Evolutionary conservation across 2,888 invertebrate genomes (phyloP), one percentile per base, ranked within the genome.

Genomic region (Caenorhabditis afra): DNA sequence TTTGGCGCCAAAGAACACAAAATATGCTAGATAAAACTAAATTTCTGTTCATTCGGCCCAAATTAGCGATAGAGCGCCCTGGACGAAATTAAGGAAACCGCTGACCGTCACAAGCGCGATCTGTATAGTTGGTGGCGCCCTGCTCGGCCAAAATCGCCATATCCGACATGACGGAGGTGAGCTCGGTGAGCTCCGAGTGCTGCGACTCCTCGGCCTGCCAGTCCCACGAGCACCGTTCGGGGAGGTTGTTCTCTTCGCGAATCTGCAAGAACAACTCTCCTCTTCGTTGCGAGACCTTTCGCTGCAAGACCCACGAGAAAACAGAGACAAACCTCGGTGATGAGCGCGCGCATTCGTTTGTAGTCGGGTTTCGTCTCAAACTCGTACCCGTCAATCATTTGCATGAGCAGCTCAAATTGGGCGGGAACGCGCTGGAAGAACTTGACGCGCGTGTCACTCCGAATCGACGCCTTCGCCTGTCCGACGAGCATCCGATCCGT

Each of bases 131-230:
- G 12, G 79, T 73, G 4, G 37, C 64, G 16, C 79, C 79, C 55
- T 73, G 73, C 29, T 79, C 79, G 35, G 79, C 79, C 64, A 79
- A 39, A 20, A 79, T 75, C 1, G 74, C 74, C 37, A 41, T 20
- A 16, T 75, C 79, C 37, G 79, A 79, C 58, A 74, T 74, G 64
- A 74, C 57, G 14, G 73, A 74, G 12, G 65, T 44, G 14, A 68
- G 49, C 45, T 79, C 79, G 12, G 79, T 79, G 47, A 74, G 61
- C 44, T 79, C 79, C 10, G 79, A 79, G 39, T 67, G 57, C 35
- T 68, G 39, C 39, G 79, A 79, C 37, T 79, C 79, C 23, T 79
- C 79, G n/a, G 59, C 49, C 23, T 79, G 79, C 79, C 79, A 79
- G 41, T 79, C 79, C 79, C 79, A 79, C 11, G 52, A 58, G 47